Base-by-base conservation (phyloP, 2,888 invertebrate species). In the Nycteola revayana region DNA sequence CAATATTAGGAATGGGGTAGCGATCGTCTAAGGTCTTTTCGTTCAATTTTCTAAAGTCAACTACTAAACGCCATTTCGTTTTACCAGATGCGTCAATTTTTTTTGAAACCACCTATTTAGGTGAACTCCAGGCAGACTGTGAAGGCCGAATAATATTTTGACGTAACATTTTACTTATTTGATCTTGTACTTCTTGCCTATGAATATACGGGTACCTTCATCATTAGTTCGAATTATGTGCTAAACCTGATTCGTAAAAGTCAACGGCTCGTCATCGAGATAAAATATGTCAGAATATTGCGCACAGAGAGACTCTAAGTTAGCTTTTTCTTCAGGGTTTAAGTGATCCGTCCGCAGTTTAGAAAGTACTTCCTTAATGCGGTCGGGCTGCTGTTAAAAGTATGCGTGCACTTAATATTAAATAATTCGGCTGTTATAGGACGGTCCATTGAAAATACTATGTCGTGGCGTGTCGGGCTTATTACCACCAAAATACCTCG, bases 71-170 rank as follows among this genome's bases (percentile, higher is more conserved):
- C 32, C 32, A 34, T 2, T 34, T 34, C 0, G 5, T 7, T 10
- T 28, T 24, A 4, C 25, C 28, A 28, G 34, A 34, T 6, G 28
- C 11, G 11, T 34, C 28, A 2, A 8, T 8, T 28, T 34, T 34
- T 20, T 34, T 34, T 6, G 32, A 21, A 8, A 32, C 33, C 0
- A 33, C 17, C 26, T 22, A 27, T 3, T 5, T 18, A 18, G 18
- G 18, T 18, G 18, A 18, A 6, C 18, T 18, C 18, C 18, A 18
- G 6, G 18, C 18, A 5, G 18, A 18, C 6, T 18, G 4, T 3
- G 18, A 18, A 6, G 18, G 18, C 6, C 18, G 3, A 5, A 18
- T 18, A 18, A 18, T 18, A 18, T 6, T 6, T 18, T 18, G 18
- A 18, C 6, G 4, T 6, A 18, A 6, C 18, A 18, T 18, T 6